These are phyloP conservation scores for Chiloscyllium punctatum DNA, from an alignment of 2,797 vertebrate genomes.

Conservation along the genomic window DNA sequence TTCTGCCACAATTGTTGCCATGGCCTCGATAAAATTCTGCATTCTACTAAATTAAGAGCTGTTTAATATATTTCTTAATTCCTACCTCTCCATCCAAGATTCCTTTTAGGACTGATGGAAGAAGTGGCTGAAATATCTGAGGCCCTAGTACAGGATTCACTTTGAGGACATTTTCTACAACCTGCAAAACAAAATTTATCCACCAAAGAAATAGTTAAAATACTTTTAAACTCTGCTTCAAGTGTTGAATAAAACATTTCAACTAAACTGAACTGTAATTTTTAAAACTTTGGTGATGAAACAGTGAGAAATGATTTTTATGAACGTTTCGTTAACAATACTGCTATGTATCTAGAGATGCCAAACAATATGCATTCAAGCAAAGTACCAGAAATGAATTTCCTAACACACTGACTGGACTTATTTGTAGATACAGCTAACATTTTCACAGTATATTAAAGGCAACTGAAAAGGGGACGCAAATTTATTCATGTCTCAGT, in stretches of 20 bases:
- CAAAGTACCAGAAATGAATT: neutral
- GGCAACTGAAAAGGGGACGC: neutral
- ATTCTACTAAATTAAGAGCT: slow-evolving; percentile 38
- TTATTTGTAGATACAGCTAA: neutral
- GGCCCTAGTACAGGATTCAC: slow-evolving; percentile 79
- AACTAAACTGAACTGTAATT: neutral
- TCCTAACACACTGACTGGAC: neutral
- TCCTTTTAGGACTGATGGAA: slow-evolving; percentile 80
- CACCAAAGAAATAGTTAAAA: neutral
- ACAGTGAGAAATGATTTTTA: neutral
- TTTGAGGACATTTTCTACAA: slow-evolving; percentile 89
- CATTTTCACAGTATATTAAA: neutral
- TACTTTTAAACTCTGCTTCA: neutral
- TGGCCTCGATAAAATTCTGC: neutral
- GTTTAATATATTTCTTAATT: slow-evolving; percentile 34
- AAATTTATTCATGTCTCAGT: neutral
- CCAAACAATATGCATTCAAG: neutral
- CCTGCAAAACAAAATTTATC: slow-evolving; percentile 59
- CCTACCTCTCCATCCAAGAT: slow-evolving; percentile 90
- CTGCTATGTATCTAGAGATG: neutral
- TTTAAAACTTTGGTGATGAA: neutral
- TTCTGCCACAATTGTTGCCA: too few relatives aligned
- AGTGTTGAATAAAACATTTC: neutral
- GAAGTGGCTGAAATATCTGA: slow-evolving; percentile 85
- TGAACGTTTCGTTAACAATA: neutral